phyloP scores from a whole-genome alignment of 2,797 vertebrate genomes.

The Melanotaenia trifasciata region DNA sequence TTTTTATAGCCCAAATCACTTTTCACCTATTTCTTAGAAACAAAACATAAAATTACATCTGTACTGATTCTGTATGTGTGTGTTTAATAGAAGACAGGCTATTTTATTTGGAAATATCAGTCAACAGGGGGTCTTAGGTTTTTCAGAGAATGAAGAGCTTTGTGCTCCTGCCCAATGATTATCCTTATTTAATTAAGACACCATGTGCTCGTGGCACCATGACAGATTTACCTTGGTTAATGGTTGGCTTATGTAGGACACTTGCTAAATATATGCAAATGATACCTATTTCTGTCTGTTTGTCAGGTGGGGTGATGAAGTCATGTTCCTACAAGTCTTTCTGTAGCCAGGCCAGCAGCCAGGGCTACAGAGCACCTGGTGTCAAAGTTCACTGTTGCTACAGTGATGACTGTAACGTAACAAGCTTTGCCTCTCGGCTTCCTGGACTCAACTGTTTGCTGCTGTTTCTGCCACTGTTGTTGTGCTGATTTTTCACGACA shows the following conservation, averaged over 20 bases:
- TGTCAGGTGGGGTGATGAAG: slow-evolving; percentile 90
- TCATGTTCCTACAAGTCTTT: slow-evolving; percentile 92
- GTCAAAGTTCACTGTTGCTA: slow-evolving; percentile 91
- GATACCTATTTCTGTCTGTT: slow-evolving; percentile 32
- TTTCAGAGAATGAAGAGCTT: slow-evolving; percentile 65
- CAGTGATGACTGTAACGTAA: slow-evolving; percentile 87
- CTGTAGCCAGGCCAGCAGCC: slow-evolving; percentile 89
- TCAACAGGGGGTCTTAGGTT: slow-evolving; percentile 55
- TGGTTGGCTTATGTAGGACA: neutral
- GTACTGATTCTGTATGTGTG: slow-evolving; percentile 10
- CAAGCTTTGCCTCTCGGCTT: slow-evolving; percentile 67
- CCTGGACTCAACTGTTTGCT: slow-evolving; percentile 62
- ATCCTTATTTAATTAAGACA: slow-evolving; percentile 52
- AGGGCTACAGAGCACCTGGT: slow-evolving; percentile 85
- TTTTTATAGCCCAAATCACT: neutral
- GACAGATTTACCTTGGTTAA: slow-evolving; percentile 11
- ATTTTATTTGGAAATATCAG: slow-evolving; percentile 64
- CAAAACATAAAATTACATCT: neutral
- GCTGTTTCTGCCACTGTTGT: slow-evolving; percentile 72
- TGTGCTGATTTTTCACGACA: slow-evolving; percentile 57
- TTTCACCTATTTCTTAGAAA: neutral
- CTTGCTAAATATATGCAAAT: slow-evolving; percentile 16
- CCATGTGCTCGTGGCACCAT: slow-evolving; percentile 52
- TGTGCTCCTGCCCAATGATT: slow-evolving; percentile 48
- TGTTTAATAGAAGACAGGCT: slow-evolving; percentile 41